Base-by-base conservation (phyloP, 2,797 vertebrate genomes). In the Scleropages formosus region DNA sequence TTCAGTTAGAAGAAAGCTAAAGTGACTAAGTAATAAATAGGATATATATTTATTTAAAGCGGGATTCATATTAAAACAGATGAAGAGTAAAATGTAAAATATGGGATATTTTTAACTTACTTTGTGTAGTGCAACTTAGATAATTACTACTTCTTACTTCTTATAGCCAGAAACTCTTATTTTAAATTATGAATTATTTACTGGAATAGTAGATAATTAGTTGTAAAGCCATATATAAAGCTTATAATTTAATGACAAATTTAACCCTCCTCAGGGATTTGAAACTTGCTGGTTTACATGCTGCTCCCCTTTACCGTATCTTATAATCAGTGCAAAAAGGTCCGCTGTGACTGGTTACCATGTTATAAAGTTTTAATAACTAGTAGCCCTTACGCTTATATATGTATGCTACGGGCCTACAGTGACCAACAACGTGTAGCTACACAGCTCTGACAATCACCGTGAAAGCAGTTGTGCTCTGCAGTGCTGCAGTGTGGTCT, bases 151-250 rank as follows among this genome's bases (percentile, higher is more conserved):
- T 61, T 20, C 20, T 61, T 20, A 20, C n/a, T 61, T 59, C 59
- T 18, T 61, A 61, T 8, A 1, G 61, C 12, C 24, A 70, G 49
- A 22, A 27, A 70, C 66, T 47, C 68, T 46, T 67, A 56, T 70
- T 53, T 70, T 70, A 53, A 53, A 70, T 24, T 24, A 56, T 26
- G 56, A 53, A 56, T 56, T 70, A 70, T 70, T 70, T 70, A 56
- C 68, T 49, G 22, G 22, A 20, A 4, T 53, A 56, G 49, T 49
- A 53, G 49, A 58, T 27, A 22, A 53, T 53, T 70, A 27, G 26
- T 27, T 70, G 47, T 18, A 53, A n/a, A 69, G 47, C 47, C 47
- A 56, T 49, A 70, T 70, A 70, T 15, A 18, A 15, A 20, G 59
- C 27, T 70, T 56, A 56, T 49, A 56, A 56, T 27, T 58, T 58